Evolutionary conservation across 2,888 invertebrate species (phyloP).

Genomic region (Mythimna impura): DNA sequence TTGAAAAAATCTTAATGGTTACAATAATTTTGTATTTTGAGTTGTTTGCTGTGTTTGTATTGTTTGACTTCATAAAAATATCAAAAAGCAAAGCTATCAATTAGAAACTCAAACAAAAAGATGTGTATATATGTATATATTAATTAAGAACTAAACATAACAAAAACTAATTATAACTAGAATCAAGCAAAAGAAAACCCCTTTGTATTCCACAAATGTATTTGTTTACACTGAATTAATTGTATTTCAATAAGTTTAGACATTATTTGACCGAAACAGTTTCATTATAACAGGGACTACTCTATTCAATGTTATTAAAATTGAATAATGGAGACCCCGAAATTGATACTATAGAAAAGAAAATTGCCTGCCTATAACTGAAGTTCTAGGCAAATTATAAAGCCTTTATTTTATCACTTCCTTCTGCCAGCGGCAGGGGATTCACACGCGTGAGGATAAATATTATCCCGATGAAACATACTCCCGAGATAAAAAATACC

Average conservation of each 20-base stretch:
- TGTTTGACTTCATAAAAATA: neutral
- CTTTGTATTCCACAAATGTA: conserved; percentile 22
- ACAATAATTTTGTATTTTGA: neutral
- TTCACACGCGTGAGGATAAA: too few relatives aligned
- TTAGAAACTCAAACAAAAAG: conserved; percentile 24
- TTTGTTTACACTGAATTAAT: conserved; percentile 34
- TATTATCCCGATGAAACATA: too few relatives aligned
- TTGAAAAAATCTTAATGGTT: neutral
- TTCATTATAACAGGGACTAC: neutral
- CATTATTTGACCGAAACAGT: conserved; percentile 13
- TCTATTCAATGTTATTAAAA: neutral
- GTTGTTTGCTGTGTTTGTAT: too few relatives aligned
- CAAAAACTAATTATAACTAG: conserved; percentile 28
- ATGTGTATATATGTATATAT: too few relatives aligned
- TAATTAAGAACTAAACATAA: too few relatives aligned
- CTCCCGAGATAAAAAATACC: too few relatives aligned
- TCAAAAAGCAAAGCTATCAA: conserved; percentile 16
- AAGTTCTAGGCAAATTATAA: conserved; percentile 11
- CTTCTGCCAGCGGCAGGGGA: too few relatives aligned
- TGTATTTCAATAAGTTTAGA: neutral
- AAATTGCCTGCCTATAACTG: conserved; percentile 11
- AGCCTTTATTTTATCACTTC: conserved; percentile 9
- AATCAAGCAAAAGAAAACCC: neutral
- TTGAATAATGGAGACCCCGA: conserved; percentile 10
- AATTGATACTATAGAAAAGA: conserved; percentile 6